Percentiles rank a stretch among this genome's conserved stretches.
These are phyloP conservation scores for Nanger granti DNA, from an alignment of 2,113 vertebrate species.

Conservation along the genomic window DNA sequence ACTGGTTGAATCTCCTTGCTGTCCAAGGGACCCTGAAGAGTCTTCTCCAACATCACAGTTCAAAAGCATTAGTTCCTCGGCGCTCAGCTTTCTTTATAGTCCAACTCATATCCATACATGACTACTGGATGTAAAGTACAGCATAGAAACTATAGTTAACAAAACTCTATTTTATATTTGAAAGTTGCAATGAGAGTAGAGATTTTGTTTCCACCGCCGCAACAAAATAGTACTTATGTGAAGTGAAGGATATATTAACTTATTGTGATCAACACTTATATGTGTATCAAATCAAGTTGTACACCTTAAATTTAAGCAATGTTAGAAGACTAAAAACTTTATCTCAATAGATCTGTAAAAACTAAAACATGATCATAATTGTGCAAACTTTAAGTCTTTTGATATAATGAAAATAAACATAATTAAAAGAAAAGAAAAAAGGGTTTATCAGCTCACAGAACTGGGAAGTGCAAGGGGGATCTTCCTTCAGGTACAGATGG, in stretches of 20 bases:
- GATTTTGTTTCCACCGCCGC: background rate
- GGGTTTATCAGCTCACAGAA: background rate
- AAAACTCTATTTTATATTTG: background rate
- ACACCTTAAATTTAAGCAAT: background rate
- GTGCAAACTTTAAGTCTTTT: background rate
- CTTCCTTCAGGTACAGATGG: background rate
- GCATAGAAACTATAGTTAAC: background rate
- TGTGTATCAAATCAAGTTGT: background rate
- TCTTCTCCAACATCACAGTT: background rate
- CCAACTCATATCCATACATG: background rate
- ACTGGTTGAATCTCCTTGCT: background rate
- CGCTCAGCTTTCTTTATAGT: background rate
- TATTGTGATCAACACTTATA: background rate
- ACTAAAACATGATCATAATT: background rate
- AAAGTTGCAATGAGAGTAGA: background rate
- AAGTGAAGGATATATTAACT: background rate
- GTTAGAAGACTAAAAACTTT: background rate
- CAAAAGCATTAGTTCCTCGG: background rate
- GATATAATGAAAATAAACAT: background rate
- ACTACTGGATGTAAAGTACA: background rate
- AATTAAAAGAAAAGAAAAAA: background rate
- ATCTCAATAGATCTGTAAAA: background rate
- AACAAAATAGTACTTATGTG: background rate
- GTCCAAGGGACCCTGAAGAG: background rate
- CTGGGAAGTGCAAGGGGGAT: background rate